Percentiles rank a stretch among this genome's conserved stretches.
Evolutionary conservation across 2,888 invertebrate species (phyloP).

Genomic region (Macaria liturata): DNA sequence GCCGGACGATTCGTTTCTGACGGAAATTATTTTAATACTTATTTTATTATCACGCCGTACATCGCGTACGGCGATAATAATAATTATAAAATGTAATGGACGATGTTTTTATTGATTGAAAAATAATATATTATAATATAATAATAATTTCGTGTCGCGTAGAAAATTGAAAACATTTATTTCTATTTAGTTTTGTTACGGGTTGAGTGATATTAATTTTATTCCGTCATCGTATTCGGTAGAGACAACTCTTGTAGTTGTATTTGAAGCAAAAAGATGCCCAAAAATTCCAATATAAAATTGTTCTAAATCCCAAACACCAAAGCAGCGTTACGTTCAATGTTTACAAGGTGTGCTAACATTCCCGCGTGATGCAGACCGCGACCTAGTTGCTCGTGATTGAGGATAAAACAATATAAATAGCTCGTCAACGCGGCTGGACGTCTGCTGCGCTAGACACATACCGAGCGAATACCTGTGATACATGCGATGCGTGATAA

Average conservation of each 20-base stretch:
- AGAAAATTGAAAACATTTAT: background rate
- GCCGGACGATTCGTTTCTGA: background rate
- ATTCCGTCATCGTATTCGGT: background rate
- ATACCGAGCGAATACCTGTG: constrained; percentile 36
- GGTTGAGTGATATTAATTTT: background rate
- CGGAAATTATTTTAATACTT: constrained; percentile 1
- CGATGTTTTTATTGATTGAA: constrained; percentile 8
- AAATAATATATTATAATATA: constrained; percentile 1
- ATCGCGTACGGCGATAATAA: no score
- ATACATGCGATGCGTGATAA: background rate
- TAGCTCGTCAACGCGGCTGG: constrained; percentile 75
- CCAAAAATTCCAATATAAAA: background rate
- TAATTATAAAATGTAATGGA: constrained; percentile 1
- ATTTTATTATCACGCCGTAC: background rate
- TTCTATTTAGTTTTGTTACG: background rate
- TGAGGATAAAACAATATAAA: constrained; percentile 83
- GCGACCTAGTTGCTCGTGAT: constrained; percentile 80
- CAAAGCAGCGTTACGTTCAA: constrained; percentile 35
- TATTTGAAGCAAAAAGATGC: background rate
- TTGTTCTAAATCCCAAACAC: constrained; percentile 38
- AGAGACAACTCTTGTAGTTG: background rate
- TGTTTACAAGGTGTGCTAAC: constrained; percentile 59
- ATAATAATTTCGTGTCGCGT: background rate
- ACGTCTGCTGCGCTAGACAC: constrained; percentile 49
- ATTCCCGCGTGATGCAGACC: constrained; percentile 67